Evolutionary conservation across 30 jellyfish, hydroid and myxozoan species (phyloP), one percentile per base, ranked within the genome.

Genomic region (Morbakka virulenta): DNA sequence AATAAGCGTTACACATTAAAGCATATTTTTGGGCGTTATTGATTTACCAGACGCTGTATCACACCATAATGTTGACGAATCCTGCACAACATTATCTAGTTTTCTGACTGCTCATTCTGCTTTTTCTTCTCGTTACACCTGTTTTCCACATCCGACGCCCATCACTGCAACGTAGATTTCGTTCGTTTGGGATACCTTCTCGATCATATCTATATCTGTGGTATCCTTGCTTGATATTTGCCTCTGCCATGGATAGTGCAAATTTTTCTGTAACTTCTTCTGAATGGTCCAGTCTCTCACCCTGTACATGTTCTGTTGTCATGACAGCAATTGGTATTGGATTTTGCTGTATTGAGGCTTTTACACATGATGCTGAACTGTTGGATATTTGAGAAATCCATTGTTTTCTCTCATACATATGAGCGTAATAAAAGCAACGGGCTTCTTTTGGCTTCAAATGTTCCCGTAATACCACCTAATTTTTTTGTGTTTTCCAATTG

Each of bases 401-500:
- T 33, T 67, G 80, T 33, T 25, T 67, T 31, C 80, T 30, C 26
- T 63, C 14, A 31, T 67, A 28, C 26, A 67, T 26, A 52, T 57
- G 68, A 0, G 86, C 64, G 31, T 75, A 75, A 64, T 23, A 75
- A 35, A 75, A 32, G 24, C 86, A 28, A 17, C 86, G 61, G 22
- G 85, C 85, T 52, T 73, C 63, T 25, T 73, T 52, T 36, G 86
- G 86, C 3, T 53, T 61, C 31, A 75, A 75, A 52, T 75, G 86
- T 6, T 75, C 32, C 22, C 13, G 28, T 75, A 26, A 75, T 12
- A 13, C 0, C 62, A 31, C 35, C 86, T 14, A 52, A 28, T 29
- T 75, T 61, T 61, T 13, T 31, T 29, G 27, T 30, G 6, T 3
- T 29, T 4, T 62, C 64, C 13, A 75, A 48, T 32, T 75, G 50